These are phyloP conservation scores for Flexamia atlantica DNA, from an alignment of 2,888 invertebrate genomes.

Conservation along the genomic window DNA sequence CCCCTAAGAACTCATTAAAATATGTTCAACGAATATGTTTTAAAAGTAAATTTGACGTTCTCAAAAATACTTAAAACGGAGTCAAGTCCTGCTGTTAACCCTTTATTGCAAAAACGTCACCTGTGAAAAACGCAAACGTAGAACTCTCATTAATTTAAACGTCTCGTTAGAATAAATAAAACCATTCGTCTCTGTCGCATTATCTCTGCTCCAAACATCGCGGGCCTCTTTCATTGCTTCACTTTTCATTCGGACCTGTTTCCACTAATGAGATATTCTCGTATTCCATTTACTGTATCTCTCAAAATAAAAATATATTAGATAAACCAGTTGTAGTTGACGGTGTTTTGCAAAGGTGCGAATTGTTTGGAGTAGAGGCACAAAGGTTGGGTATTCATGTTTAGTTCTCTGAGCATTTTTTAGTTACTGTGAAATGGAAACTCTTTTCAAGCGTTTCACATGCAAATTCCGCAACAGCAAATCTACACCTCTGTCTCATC, in stretches of 20 bases:
- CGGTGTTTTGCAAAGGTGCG: too few relatives aligned
- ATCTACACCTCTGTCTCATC: too few relatives aligned
- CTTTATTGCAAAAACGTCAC: conserved; percentile 36
- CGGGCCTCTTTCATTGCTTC: conserved; percentile 39
- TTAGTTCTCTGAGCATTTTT: too few relatives aligned
- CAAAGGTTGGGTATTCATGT: too few relatives aligned
- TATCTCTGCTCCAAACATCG: not conserved
- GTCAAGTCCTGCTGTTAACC: not conserved
- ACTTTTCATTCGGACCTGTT: not conserved
- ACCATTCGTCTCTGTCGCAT: conserved; percentile 50
- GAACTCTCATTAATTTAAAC: conserved; percentile 49
- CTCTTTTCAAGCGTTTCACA: too few relatives aligned
- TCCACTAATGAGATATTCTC: conserved; percentile 38
- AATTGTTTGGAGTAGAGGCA: too few relatives aligned
- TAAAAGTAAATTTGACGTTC: not conserved
- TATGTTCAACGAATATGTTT: not conserved
- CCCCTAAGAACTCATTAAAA: not conserved
- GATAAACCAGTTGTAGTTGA: not conserved
- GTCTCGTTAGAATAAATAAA: conserved; percentile 54
- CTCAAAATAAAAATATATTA: not conserved
- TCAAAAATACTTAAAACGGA: not conserved
- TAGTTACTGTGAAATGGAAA: too few relatives aligned
- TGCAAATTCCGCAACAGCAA: too few relatives aligned
- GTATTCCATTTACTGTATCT: conserved; percentile 16
- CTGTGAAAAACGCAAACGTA: conserved; percentile 46